Evolutionary conservation across 2,797 vertebrate species (phyloP).

Genomic region (Molossus molossus): DNA sequence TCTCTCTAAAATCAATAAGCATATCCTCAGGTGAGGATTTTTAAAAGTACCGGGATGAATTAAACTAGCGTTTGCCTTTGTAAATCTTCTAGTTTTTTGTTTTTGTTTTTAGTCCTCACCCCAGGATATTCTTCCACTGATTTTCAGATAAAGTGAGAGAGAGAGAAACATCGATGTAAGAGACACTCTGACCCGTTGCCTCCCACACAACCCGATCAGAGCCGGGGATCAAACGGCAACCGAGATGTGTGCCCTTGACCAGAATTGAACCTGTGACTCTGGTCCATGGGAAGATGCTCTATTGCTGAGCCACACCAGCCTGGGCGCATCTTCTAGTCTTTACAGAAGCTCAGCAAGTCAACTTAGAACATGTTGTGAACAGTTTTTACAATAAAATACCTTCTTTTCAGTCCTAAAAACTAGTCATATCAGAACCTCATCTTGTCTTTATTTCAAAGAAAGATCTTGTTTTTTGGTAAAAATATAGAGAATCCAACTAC

Average conservation of each 20-base stretch:
- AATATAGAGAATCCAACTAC: background rate
- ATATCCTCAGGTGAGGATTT: background rate
- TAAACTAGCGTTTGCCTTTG: background rate
- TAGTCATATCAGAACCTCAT: background rate
- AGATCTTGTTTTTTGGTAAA: background rate
- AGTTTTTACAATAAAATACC: background rate
- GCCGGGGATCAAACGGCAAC: too few species aligned
- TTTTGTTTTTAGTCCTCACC: too few species aligned
- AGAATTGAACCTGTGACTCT: too few species aligned
- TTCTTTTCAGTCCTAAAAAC: constrained; percentile 33
- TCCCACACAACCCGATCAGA: too few species aligned
- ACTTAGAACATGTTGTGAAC: constrained; percentile 1
- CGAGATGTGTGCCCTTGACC: too few species aligned
- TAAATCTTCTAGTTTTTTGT: too few species aligned
- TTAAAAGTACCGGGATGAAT: background rate
- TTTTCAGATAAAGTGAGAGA: too few species aligned
- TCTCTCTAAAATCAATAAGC: background rate
- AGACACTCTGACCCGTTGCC: too few species aligned
- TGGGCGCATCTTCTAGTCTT: background rate
- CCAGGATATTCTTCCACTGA: too few species aligned
- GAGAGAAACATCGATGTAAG: too few species aligned
- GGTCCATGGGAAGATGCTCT: too few species aligned
- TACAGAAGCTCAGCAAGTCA: background rate
- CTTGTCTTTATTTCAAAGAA: background rate
- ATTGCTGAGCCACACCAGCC: too few species aligned